Percentiles rank a stretch among this genome's conserved stretches.
These are phyloP conservation scores for Samia ricini DNA, from an alignment of 1,140 invertebrate genomes.

Conservation along the genomic window DNA sequence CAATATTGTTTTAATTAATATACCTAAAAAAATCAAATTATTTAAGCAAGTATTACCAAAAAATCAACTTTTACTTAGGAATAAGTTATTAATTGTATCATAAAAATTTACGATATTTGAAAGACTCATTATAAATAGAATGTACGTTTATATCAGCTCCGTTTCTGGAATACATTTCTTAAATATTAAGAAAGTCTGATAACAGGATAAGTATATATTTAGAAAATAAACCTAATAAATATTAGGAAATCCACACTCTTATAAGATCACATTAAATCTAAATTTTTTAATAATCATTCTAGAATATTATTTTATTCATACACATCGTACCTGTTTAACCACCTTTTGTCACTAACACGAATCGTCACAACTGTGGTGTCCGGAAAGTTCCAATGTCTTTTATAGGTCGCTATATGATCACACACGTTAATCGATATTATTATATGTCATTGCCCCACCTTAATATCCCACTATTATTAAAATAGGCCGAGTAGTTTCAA, in stretches of 20 bases:
- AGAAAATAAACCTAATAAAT: no score
- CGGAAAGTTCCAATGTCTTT: slow-evolving; percentile 46
- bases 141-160: no score
- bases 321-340: slow-evolving; percentile 38
- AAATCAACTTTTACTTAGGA: no score
- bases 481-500: slow-evolving; percentile 32
- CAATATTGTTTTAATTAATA: background rate
- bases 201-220: background rate
- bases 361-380: slow-evolving; percentile 43
- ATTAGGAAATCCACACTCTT: no score
- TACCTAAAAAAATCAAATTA: background rate
- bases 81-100: no score
- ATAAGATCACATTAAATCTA: background rate
- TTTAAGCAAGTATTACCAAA: no score
- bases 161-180: no score
- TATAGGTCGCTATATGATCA: slow-evolving; percentile 52
- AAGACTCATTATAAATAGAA: no score
- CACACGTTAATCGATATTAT: slow-evolving; percentile 25
- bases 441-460: slow-evolving; percentile 40
- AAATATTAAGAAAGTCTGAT: background rate
- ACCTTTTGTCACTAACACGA: slow-evolving; percentile 39
- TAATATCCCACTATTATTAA: slow-evolving; percentile 26
- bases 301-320: background rate
- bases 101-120: no score
- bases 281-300: background rate